Conservation (phyloP, 2,888 invertebrate species). For the Odontocerum albicorne region DNA sequence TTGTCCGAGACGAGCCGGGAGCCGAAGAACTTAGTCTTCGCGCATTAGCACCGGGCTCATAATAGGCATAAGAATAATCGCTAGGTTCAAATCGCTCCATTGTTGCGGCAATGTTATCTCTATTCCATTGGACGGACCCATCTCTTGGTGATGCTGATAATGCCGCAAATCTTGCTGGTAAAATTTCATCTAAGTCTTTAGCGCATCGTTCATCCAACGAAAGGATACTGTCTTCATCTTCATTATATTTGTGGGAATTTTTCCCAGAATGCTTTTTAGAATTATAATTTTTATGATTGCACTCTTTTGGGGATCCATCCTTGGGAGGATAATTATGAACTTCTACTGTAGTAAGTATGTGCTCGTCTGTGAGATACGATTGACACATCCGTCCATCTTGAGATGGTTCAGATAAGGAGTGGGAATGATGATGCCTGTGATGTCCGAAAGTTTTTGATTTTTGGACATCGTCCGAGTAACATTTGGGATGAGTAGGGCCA, state of each 20-base stretch:
- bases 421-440: conserved; percentile 37
- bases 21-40: conserved; percentile 67
- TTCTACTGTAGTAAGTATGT: conserved; percentile 51
- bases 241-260: conserved; percentile 48
- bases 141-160: conserved; percentile 45
- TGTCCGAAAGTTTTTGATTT: conserved; percentile 35
- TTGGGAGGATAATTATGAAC: conserved; percentile 59
- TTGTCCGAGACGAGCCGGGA: conserved; percentile 56
- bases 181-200: conserved; percentile 55
- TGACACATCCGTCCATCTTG: conserved; percentile 34
- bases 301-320: conserved; percentile 57
- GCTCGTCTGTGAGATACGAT: conserved; percentile 47
- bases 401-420: conserved; percentile 49
- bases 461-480: conserved; percentile 34
- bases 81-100: conserved; percentile 66
- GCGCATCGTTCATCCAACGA: conserved; percentile 55
- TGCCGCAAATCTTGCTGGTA: conserved; percentile 55
- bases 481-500: conserved; percentile 29
- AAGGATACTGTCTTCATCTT: conserved; percentile 48
- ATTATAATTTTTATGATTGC: conserved; percentile 38
- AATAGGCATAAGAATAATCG: conserved; percentile 86
- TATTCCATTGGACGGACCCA: conserved; percentile 60
- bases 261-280: conserved; percentile 47
- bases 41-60: conserved; percentile 68
- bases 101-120: conserved; percentile 65